These are phyloP conservation scores for Lasaia peninsularis DNA, from an alignment of 1,140 invertebrate genomes.

Conservation along the genomic window DNA sequence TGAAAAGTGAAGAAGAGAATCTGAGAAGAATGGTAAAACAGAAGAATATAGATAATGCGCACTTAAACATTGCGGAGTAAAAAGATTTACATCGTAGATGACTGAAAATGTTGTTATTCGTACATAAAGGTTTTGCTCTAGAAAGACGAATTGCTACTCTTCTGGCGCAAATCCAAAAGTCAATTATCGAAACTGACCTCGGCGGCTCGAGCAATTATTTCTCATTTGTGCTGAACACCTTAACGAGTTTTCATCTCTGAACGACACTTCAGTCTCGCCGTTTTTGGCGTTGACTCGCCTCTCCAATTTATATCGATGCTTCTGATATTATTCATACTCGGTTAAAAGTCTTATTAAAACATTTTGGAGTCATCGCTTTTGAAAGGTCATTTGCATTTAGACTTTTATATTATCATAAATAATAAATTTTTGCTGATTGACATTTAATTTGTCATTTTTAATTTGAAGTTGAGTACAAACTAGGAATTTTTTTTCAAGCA, in stretches of 20 bases:
- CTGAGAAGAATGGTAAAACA: no score
- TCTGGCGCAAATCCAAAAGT: constrained; percentile 59
- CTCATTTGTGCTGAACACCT: constrained; percentile 58
- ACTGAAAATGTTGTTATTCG: not conserved
- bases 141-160: constrained; percentile 12
- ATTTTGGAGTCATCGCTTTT: not conserved
- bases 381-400: no score
- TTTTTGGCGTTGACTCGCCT: constrained; percentile 44
- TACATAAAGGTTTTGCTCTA: not conserved
- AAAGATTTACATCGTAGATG: not conserved
- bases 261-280: constrained; percentile 43
- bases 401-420: no score
- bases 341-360: not conserved
- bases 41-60: no score
- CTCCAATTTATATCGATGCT: constrained; percentile 43
- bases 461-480: no score
- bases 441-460: no score
- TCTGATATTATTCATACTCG: not conserved
- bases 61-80: no score
- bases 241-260: constrained; percentile 55
- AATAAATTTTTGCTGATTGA: no score
- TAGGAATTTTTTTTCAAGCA: no score
- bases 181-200: constrained; percentile 58
- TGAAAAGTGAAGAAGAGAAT: no score
- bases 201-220: constrained; percentile 54